phyloP scores from a whole-genome alignment of 2,888 invertebrate genomes.

The Fragum fragum region DNA sequence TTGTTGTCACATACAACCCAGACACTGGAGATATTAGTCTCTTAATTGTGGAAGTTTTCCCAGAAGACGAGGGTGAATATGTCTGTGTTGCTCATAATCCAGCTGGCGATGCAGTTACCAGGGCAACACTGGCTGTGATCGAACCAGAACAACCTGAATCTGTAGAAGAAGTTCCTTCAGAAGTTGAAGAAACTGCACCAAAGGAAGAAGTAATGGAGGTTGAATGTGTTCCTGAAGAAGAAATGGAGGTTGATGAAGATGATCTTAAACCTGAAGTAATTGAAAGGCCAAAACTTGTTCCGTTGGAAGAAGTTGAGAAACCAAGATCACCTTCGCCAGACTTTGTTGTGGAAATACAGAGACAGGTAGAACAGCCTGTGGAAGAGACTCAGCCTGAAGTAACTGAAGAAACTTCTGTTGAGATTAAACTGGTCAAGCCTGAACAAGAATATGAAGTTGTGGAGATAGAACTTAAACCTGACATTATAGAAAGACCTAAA shows the following conservation, averaged over 20 bases:
- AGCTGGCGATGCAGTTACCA: conserved; percentile 96
- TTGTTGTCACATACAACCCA: conserved; percentile 85
- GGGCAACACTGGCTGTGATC: conserved; percentile 83
- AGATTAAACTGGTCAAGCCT: conserved; percentile 45
- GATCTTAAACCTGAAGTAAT: conserved; percentile 64
- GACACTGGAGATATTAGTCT: conserved; percentile 84
- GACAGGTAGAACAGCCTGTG: conserved; percentile 39
- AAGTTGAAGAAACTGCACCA: conserved; percentile 87
- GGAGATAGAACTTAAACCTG: conserved; percentile 18
- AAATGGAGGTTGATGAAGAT: conserved; percentile 67
- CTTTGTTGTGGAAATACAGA: conserved; percentile 25
- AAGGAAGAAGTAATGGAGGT: conserved; percentile 51
- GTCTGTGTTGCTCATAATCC: conserved; percentile 93
- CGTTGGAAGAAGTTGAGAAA: conserved; percentile 62
- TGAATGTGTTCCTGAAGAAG: conserved; percentile 69
- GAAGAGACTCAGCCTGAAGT: conserved; percentile 88
- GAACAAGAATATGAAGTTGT: conserved; percentile 31
- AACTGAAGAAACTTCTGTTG: conserved; percentile 51
- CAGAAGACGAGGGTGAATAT: conserved; percentile 86
- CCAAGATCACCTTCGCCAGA: conserved; percentile 63
- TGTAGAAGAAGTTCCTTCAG: conserved; percentile 88
- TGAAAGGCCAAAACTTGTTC: conserved; percentile 72
- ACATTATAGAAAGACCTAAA: conserved; percentile 72
- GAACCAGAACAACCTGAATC: conserved; percentile 71
- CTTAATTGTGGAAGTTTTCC: conserved; percentile 86